A percentile compares a stretch with the other conserved stretches of the same genome.
These are phyloP conservation scores for Schrankia costaestrigalis DNA, from an alignment of 2,888 invertebrate genomes.

Conservation along the genomic window DNA sequence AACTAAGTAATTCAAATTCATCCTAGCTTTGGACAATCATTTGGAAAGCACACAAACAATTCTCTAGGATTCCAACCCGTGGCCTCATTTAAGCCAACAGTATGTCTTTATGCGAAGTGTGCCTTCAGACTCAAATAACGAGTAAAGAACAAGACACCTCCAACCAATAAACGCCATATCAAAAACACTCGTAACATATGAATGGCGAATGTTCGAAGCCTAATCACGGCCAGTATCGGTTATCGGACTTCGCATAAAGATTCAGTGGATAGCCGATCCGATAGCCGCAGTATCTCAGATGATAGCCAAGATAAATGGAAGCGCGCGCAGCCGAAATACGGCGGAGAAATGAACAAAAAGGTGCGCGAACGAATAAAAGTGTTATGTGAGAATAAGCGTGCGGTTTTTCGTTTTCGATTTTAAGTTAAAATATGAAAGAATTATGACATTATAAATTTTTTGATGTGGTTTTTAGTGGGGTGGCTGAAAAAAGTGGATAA, in stretches of 20 bases:
- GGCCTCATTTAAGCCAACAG: too few species aligned
- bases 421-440: too few species aligned
- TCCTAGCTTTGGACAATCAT: too few species aligned
- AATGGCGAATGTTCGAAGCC: slow-evolving; percentile 44
- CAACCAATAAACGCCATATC: slow-evolving; percentile 13
- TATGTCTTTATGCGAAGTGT: too few species aligned
- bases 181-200: slow-evolving; percentile 31
- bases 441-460: too few species aligned
- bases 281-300: slow-evolving; percentile 70
- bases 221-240: slow-evolving; percentile 57
- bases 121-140: too few species aligned
- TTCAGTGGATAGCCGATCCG: slow-evolving; percentile 58
- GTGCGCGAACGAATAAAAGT: slow-evolving; percentile 47
- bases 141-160: too few species aligned
- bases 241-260: slow-evolving; percentile 66
- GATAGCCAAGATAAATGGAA: slow-evolving; percentile 70
- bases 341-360: slow-evolving; percentile 63
- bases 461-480: too few species aligned
- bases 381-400: slow-evolving; percentile 31
- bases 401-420: slow-evolving; percentile 1
- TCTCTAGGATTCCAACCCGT: too few species aligned
- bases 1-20: too few species aligned
- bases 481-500: too few species aligned
- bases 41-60: too few species aligned
- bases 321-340: slow-evolving; percentile 76